These are phyloP conservation scores for Drosophila cognata DNA, from an alignment of 2,888 invertebrate species.

Conservation along the genomic window DNA sequence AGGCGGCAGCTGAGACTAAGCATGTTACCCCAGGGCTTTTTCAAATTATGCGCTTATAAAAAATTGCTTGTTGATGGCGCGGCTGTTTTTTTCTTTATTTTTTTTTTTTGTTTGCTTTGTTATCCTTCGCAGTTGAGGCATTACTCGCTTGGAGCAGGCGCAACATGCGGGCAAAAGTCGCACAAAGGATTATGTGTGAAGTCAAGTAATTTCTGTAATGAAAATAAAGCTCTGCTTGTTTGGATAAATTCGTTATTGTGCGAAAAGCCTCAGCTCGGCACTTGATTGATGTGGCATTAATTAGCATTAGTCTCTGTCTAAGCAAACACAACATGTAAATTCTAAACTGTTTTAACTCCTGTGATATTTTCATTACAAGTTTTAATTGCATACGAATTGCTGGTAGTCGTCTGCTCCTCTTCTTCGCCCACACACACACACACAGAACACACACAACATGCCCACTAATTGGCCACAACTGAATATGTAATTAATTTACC, in stretches of 20 bases:
- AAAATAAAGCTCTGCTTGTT: conserved; percentile 34
- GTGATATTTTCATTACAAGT: not conserved
- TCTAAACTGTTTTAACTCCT: not conserved
- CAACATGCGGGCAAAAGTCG: conserved; percentile 5
- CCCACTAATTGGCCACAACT: not conserved
- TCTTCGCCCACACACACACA: not conserved
- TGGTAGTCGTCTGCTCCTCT: not conserved
- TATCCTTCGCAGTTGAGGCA: conserved; percentile 22
- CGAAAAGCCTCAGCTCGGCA: conserved; percentile 9
- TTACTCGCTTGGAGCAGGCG: conserved; percentile 25
- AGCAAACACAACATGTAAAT: conserved; percentile 9
- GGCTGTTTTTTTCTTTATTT: not conserved
- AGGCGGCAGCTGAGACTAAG: conserved; percentile 51
- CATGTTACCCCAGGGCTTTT: conserved; percentile 63
- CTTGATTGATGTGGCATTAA: conserved; percentile 61
- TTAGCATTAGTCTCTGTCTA: conserved; percentile 40
- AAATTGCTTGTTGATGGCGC: conserved; percentile 36
- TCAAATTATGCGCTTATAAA: conserved; percentile 60
- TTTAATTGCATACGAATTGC: not conserved
- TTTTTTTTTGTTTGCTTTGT: not conserved
- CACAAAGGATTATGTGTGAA: conserved; percentile 50
- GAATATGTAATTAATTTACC: conserved; percentile 6
- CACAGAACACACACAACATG: not conserved
- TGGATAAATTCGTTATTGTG: conserved; percentile 17
- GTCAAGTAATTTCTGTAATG: conserved; percentile 47